Evolutionary conservation across 2,888 invertebrate genomes (phyloP), one percentile per base, ranked within the genome.

Genomic region (Rhogogaster chlorosoma): DNA sequence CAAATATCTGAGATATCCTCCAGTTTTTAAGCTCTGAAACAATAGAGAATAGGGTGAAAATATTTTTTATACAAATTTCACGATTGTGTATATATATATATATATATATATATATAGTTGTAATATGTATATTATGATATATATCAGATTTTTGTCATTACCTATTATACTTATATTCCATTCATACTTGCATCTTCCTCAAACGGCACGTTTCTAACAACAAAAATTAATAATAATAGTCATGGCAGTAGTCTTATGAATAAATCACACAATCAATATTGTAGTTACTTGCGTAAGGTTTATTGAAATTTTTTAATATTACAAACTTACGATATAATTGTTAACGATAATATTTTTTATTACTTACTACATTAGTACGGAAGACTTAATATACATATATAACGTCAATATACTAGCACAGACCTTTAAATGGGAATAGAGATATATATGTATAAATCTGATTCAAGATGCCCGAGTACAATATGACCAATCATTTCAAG

Each of bases 1-100:
- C 95, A 94, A 95, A 95, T 92, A 95, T 94, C 93, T 95, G 95
- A 90, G 95, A 95, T 91, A 95, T 95, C 92, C 93, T 93, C 94
- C 94, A 94, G 94, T 93, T 94, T 93, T 95, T 95, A 90, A 94
- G 93, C 93, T 95, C 95, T 95, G 95, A 91, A 93, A 93, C 92
- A 93, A 92, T 91, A 92, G 93, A 91, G 91, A 91, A 91, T 9
- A 61, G n/a, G 57, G 10, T 38, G 12, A 36, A 22, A 45, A 70
- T 22, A 70, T 67, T 49, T 67, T 67, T 70, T 36, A 49, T 45
- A 18, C 22, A 67, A 4, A n/a, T 38, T 61, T 26, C 6, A 73
- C 38, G 10, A 77, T 53, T 53, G 36, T 49, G 2, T 4, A 32
- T 53, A 22, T 42, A 61, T 70, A 12, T 49, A 53, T 84, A 49